Conservation (phyloP, 1,140 invertebrate species). For the Habropoda laboriosa region DNA sequence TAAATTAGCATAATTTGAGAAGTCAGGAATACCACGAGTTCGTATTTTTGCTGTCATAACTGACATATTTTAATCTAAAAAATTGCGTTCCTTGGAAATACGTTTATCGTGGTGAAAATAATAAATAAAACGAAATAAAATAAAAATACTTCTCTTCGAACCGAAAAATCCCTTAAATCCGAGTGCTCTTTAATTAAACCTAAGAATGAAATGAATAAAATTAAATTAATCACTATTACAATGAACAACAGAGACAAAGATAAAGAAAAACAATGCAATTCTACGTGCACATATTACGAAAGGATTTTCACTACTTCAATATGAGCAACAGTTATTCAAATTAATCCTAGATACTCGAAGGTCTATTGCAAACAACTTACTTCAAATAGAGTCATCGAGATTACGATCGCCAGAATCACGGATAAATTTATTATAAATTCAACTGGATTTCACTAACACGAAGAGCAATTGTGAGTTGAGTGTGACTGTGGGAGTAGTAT, state of each 20-base stretch:
- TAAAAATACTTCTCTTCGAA: neutral
- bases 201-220: no score
- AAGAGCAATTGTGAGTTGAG: neutral
- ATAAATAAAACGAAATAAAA: neutral
- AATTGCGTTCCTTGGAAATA: no score
- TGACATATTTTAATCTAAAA: no score
- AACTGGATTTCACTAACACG: neutral
- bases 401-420: neutral
- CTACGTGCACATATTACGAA: neutral
- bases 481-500: neutral
- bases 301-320: neutral
- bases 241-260: no score
- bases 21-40: no score
- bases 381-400: neutral
- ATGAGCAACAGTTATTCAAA: neutral
- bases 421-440: neutral
- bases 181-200: no score
- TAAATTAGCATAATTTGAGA: no score
- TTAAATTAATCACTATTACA: no score
- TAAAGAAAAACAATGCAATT: neutral
- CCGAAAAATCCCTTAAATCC: no score
- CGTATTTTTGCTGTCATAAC: no score
- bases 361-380: conserved; percentile 11
- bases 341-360: neutral
- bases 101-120: no score